Conservation (phyloP, 2,113 vertebrate genomes). For the Zosterops hypoxanthus region DNA sequence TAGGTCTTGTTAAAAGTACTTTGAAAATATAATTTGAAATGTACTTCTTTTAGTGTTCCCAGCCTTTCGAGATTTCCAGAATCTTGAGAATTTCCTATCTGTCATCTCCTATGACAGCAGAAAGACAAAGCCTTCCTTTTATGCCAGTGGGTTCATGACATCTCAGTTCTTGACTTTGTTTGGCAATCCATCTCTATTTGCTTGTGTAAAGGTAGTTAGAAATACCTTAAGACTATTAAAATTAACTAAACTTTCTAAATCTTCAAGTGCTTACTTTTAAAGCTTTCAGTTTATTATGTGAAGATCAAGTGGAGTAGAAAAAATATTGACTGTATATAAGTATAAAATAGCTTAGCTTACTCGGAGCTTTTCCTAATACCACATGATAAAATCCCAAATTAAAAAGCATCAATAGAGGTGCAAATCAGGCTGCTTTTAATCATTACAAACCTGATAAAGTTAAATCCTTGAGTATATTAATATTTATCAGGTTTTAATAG, state of each 20-base stretch:
- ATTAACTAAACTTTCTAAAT: not conserved
- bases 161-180: not conserved
- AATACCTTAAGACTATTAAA: not conserved
- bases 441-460: not conserved
- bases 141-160: not conserved
- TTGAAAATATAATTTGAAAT: not conserved
- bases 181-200: not conserved
- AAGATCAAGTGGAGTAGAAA: not conserved
- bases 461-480: not conserved
- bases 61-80: not conserved
- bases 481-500: not conserved
- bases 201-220: not conserved
- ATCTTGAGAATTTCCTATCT: not conserved
- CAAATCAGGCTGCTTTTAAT: not conserved
- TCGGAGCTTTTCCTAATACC: not conserved
- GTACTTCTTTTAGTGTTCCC: not conserved
- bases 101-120: not conserved
- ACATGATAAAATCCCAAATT: not conserved
- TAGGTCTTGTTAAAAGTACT: not conserved
- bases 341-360: not conserved
- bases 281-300: not conserved
- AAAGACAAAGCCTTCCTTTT: not conserved
- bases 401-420: not conserved
- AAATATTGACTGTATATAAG: not conserved
- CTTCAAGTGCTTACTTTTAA: not conserved